Conservation (phyloP, 2,888 invertebrate species). For the Neoaliturus tenellus region DNA sequence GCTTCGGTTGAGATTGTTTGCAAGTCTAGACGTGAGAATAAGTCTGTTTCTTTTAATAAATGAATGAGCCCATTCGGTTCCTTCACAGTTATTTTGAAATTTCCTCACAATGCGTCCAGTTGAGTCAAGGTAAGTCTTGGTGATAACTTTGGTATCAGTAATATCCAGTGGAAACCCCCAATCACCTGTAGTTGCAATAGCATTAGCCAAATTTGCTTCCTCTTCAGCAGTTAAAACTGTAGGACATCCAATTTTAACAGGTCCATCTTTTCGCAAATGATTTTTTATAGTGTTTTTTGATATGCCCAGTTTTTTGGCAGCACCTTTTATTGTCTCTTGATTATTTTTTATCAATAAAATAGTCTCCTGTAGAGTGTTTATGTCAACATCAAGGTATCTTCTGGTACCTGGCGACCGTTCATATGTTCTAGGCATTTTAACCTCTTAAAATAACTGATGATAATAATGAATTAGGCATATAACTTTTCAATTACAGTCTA, state of each 20-base stretch:
- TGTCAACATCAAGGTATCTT: neutral
- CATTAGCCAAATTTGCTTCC: neutral
- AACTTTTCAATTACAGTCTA: neutral
- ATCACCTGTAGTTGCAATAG: neutral
- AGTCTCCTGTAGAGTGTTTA: neutral
- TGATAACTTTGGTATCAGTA: neutral
- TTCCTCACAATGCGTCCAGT: neutral
- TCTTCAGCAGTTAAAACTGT: neutral
- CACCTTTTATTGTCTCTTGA: conserved; percentile 22
- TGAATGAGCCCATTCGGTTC: conserved; percentile 39
- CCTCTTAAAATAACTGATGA: neutral
- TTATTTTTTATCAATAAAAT: neutral
- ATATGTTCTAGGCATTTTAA: conserved; percentile 15
- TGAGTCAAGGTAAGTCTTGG: conserved; percentile 6
- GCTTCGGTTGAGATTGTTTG: conserved; percentile 35
- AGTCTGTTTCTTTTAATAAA: conserved; percentile 53
- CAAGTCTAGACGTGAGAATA: conserved; percentile 15
- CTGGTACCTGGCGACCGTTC: neutral
- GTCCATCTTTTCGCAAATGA: conserved; percentile 7
- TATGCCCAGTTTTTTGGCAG: neutral
- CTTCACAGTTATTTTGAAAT: conserved; percentile 49
- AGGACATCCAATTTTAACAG: conserved; percentile 27
- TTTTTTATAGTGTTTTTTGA: conserved; percentile 9
- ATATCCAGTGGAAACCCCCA: conserved; percentile 29
- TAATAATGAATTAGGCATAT: neutral